These are phyloP conservation scores for Remorina albescens DNA, from an alignment of 2,797 vertebrate species.

Conservation along the genomic window DNA sequence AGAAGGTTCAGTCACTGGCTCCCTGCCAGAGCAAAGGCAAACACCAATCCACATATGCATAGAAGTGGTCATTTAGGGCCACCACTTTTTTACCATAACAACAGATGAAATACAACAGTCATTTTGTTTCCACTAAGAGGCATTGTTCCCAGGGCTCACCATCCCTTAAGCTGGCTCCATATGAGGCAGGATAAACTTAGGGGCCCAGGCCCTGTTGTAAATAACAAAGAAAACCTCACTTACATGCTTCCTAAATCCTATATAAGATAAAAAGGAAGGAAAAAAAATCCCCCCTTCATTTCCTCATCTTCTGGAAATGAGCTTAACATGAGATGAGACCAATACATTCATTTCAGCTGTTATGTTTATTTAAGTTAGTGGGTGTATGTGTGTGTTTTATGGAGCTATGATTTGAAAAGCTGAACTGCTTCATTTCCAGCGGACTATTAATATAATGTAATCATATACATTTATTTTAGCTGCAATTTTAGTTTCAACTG, in stretches of 20 bases:
- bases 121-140: conserved; percentile 81
- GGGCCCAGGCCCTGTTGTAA: conserved; percentile 81
- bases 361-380: conserved; percentile 44
- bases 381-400: conserved; percentile 62
- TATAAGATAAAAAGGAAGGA: conserved; percentile 76
- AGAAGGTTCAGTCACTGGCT: conserved; percentile 90
- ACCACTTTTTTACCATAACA: conserved; percentile 89
- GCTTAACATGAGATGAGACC: conserved; percentile 77
- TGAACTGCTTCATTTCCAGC: conserved; percentile 36
- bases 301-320: conserved; percentile 81
- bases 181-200: conserved; percentile 88
- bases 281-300: conserved; percentile 78
- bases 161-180: conserved; percentile 86
- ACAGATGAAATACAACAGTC: conserved; percentile 86
- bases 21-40: conserved; percentile 85
- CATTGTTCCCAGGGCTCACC: conserved; percentile 84
- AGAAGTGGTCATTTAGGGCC: conserved; percentile 85
- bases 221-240: conserved; percentile 85
- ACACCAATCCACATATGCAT: conserved; percentile 86
- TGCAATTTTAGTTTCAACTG: conserved; percentile 20
- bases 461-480: conserved; percentile 42
- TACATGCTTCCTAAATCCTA: conserved; percentile 87
- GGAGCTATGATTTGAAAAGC: conserved; percentile 31
- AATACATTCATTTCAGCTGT: conserved; percentile 80
- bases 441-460: conserved; percentile 31